Percentiles rank a stretch among this genome's conserved stretches.
These are phyloP conservation scores for Botia almorhae DNA, from an alignment of 2,797 vertebrate species.

Conservation along the genomic window DNA sequence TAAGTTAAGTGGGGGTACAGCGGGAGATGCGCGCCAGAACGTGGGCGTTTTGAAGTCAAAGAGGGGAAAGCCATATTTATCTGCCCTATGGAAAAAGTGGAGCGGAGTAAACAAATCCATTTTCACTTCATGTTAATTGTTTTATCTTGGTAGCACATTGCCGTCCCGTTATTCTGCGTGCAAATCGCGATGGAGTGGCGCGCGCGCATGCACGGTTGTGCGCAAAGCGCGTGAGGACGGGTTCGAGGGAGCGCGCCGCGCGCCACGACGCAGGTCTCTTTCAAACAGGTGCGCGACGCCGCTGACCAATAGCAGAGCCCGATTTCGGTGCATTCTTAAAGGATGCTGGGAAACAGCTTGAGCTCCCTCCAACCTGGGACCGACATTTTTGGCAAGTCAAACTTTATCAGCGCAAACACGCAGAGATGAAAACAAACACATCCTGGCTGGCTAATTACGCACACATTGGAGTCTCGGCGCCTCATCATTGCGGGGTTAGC, in stretches of 20 bases:
- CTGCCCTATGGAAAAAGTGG: conserved; percentile 52
- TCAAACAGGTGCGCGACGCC: conserved; percentile 64
- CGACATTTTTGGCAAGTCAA: conserved; percentile 80
- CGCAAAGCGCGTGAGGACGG: too few species aligned
- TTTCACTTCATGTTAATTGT: conserved; percentile 21
- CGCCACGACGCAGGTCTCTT: background rate
- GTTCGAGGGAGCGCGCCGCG: background rate
- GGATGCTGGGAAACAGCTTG: conserved; percentile 79
- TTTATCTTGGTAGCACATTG: conserved; percentile 9
- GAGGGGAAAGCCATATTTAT: conserved; percentile 37
- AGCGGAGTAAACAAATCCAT: conserved; percentile 50
- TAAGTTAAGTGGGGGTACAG: conserved; percentile 45
- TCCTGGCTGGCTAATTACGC: conserved; percentile 82
- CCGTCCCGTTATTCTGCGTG: conserved; percentile 20
- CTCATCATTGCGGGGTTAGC: conserved; percentile 70
- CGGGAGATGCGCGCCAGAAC: conserved; percentile 25
- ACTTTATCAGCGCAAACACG: conserved; percentile 84
- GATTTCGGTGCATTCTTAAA: conserved; percentile 78
- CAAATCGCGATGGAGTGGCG: conserved; percentile 58
- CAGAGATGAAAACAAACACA: conserved; percentile 84
- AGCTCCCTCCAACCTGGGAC: conserved; percentile 75
- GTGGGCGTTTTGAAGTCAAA: conserved; percentile 53
- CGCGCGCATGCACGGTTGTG: background rate
- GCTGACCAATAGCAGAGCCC: conserved; percentile 73
- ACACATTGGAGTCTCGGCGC: conserved; percentile 56